Evolutionary conservation across 1,140 invertebrate genomes (phyloP).

Genomic region (Cotesia glomerata): DNA sequence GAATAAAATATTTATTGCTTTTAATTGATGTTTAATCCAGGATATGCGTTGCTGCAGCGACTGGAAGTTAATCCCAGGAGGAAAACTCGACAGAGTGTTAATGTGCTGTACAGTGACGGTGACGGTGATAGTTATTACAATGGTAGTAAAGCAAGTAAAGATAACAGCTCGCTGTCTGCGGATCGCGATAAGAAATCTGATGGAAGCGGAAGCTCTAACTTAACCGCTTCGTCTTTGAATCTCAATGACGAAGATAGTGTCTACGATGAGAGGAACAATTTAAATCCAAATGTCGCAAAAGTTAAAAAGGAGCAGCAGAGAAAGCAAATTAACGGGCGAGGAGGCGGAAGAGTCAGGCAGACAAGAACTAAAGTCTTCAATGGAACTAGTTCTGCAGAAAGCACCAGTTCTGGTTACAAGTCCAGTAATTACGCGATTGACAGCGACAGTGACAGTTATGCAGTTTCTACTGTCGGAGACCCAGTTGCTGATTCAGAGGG

Average conservation of each 20-base stretch:
- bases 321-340: not conserved
- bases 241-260: constrained; percentile 25
- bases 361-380: constrained; percentile 20
- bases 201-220: not conserved
- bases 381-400: constrained; percentile 52
- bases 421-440: constrained; percentile 63
- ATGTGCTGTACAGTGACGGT: constrained; percentile 36
- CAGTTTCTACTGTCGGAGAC: constrained; percentile 31
- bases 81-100: constrained; percentile 42
- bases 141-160: constrained; percentile 25
- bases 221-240: constrained; percentile 20
- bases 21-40: constrained; percentile 48
- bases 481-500: constrained; percentile 45
- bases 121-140: constrained; percentile 39
- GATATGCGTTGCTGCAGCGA: constrained; percentile 65
- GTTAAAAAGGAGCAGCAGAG: constrained; percentile 6
- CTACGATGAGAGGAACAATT: constrained; percentile 21
- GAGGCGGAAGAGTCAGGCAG: not conserved
- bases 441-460: constrained; percentile 68
- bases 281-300: constrained; percentile 23
- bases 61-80: constrained; percentile 57
- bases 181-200: constrained; percentile 6
- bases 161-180: not conserved
- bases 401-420: constrained; percentile 67
- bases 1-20: not conserved